Conservation (phyloP, 2,113 vertebrate species). For the Calyptommatus sinebrachiatus region DNA sequence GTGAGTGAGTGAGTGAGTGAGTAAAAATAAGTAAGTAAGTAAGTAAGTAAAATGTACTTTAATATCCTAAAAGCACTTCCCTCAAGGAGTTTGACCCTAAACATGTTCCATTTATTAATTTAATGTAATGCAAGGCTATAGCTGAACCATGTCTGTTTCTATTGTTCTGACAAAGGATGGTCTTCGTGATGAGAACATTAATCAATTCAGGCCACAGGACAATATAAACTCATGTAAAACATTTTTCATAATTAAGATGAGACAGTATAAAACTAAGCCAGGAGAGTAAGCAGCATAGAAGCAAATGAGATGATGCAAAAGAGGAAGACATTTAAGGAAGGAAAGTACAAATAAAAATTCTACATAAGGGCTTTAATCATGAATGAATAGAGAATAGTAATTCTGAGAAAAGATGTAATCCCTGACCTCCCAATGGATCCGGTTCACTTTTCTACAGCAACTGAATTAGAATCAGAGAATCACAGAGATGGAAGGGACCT, state of each 20-base stretch:
- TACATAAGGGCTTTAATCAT: neutral
- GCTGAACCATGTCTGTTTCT: conserved; percentile 54
- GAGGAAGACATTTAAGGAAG: neutral
- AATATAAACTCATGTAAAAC: neutral
- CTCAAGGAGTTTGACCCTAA: conserved; percentile 55
- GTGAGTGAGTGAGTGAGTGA: no score
- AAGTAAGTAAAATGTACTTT: neutral
- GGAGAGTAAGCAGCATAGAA: neutral
- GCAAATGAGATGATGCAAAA: neutral
- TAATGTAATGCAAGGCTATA: conserved; percentile 62
- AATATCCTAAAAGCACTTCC: conserved; percentile 62
- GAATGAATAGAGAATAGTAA: neutral
- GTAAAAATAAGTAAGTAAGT: no score
- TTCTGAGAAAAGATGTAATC: neutral
- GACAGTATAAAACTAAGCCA: neutral
- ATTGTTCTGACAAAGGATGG: conserved; percentile 55
- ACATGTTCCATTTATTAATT: conserved; percentile 56
- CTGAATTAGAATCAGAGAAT: neutral
- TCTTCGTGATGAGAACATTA: conserved; percentile 36
- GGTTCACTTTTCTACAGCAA: neutral
- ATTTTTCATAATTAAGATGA: neutral
- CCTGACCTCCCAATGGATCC: neutral
- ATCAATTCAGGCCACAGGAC: neutral
- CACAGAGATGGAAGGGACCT: no score
- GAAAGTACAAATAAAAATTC: no score